Conservation (phyloP, 2,888 invertebrate genomes). For the Brenthis daphne region DNA sequence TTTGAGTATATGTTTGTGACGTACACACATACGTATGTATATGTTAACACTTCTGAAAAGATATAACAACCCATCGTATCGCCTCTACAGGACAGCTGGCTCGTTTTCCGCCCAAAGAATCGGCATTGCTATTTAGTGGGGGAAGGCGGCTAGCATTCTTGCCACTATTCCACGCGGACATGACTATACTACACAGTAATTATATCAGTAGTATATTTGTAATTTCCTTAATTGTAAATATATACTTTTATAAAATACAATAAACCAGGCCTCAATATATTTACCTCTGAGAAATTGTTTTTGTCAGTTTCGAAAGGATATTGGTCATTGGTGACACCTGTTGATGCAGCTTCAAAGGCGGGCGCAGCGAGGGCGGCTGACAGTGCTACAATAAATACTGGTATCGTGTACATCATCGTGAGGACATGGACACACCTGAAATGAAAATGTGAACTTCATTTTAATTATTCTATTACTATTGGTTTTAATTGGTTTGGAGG, state of each 20-base stretch:
- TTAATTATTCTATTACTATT: background rate
- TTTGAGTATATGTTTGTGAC: too few species aligned
- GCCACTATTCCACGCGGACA: too few species aligned
- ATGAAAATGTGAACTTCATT: background rate
- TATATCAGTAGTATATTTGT: too few species aligned
- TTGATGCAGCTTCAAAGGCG: conserved; percentile 38
- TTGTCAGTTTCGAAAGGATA: conserved; percentile 46
- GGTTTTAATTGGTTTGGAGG: background rate
- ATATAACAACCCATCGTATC: too few species aligned
- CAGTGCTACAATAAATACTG: conserved; percentile 59
- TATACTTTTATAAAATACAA: background rate
- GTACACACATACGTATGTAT: too few species aligned
- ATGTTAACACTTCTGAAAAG: too few species aligned
- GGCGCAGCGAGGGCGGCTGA: conserved; percentile 62
- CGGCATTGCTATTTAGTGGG: too few species aligned
- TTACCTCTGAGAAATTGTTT: conserved; percentile 39
- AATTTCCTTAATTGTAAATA: too few species aligned
- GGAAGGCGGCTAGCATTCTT: too few species aligned
- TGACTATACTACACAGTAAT: too few species aligned
- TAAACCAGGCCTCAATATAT: background rate
- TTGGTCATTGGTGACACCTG: conserved; percentile 46
- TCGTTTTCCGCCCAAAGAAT: too few species aligned
- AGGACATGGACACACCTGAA: conserved; percentile 27
- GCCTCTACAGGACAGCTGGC: too few species aligned
- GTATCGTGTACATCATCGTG: conserved; percentile 57